phyloP scores from a whole-genome alignment of 1,140 invertebrate species.

The Saccostrea cuccullata region DNA sequence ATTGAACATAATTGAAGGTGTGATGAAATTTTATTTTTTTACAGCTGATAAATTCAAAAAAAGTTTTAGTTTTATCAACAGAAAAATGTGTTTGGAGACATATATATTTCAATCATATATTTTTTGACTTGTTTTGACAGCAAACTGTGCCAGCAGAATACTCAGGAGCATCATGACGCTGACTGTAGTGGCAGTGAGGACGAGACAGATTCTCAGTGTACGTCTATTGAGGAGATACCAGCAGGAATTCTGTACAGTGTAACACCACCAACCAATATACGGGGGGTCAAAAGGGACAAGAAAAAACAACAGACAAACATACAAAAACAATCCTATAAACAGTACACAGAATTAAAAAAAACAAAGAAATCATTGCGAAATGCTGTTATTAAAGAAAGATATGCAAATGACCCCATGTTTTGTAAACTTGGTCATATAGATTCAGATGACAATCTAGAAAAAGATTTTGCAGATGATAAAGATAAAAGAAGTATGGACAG shows the following conservation, averaged over 20 bases:
- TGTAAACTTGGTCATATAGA: constrained; percentile 66
- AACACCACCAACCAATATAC: constrained; percentile 59
- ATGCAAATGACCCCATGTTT: constrained; percentile 64
- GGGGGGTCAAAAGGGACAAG: constrained; percentile 58
- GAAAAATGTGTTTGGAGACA: too few species aligned
- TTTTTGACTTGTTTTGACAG: background rate
- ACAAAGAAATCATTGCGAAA: constrained; percentile 43
- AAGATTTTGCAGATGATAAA: constrained; percentile 56
- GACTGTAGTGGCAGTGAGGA: constrained; percentile 55
- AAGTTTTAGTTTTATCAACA: too few species aligned
- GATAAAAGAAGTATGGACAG: constrained; percentile 49
- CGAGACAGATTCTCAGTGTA: constrained; percentile 46
- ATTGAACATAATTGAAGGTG: too few species aligned
- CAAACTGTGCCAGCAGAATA: background rate
- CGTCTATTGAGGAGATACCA: constrained; percentile 52
- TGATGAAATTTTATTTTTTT: too few species aligned
- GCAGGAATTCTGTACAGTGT: constrained; percentile 52
- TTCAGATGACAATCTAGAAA: constrained; percentile 71
- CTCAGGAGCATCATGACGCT: constrained; percentile 54
- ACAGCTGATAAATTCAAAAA: too few species aligned
- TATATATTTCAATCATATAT: too few species aligned
- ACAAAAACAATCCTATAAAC: constrained; percentile 58
- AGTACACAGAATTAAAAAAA: constrained; percentile 51
- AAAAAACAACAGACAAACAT: constrained; percentile 49
- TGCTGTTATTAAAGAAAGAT: constrained; percentile 69